phyloP scores from a whole-genome alignment of 1,140 invertebrate genomes.

The Drosophila pseudoobscura region DNA sequence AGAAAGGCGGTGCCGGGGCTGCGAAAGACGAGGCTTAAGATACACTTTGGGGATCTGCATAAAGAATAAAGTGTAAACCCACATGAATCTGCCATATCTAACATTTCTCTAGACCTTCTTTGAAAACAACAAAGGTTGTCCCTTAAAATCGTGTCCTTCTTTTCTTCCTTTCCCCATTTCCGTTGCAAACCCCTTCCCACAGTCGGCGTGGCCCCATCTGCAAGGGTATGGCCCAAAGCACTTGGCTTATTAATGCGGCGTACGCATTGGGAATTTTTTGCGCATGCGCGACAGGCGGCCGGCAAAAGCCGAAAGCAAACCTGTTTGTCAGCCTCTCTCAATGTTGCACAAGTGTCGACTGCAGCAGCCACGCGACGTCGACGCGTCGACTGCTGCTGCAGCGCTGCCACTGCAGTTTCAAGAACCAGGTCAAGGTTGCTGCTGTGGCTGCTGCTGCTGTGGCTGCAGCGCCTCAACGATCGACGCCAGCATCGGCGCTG shows the following conservation, averaged over 20 bases:
- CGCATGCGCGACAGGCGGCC: conserved; percentile 61
- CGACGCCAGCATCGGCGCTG: conserved; percentile 33
- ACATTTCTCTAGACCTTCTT: no score
- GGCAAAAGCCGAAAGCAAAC: conserved; percentile 38
- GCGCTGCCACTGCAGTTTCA: conserved; percentile 73
- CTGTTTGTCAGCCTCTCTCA: conserved; percentile 69
- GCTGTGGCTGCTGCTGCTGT: conserved; percentile 13
- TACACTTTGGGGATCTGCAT: not conserved
- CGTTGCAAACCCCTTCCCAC: conserved; percentile 8
- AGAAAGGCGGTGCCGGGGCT: no score
- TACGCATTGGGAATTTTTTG: conserved; percentile 47
- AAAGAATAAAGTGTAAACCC: no score
- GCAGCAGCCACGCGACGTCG: conserved; percentile 16
- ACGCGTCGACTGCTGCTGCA: conserved; percentile 29
- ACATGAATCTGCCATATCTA: no score
- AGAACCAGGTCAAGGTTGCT: conserved; percentile 80
- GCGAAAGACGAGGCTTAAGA: not conserved
- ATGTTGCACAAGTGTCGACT: conserved; percentile 61
- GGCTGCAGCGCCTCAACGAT: conserved; percentile 37
- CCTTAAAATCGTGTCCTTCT: no score
- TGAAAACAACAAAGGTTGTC: no score
- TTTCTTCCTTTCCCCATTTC: conserved; percentile 3
- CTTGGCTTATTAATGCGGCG: conserved; percentile 26
- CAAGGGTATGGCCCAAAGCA: conserved; percentile 3
- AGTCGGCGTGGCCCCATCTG: no score